Evolutionary conservation across 2,888 invertebrate species (phyloP).

Genomic region (Ormia ochracea): DNA sequence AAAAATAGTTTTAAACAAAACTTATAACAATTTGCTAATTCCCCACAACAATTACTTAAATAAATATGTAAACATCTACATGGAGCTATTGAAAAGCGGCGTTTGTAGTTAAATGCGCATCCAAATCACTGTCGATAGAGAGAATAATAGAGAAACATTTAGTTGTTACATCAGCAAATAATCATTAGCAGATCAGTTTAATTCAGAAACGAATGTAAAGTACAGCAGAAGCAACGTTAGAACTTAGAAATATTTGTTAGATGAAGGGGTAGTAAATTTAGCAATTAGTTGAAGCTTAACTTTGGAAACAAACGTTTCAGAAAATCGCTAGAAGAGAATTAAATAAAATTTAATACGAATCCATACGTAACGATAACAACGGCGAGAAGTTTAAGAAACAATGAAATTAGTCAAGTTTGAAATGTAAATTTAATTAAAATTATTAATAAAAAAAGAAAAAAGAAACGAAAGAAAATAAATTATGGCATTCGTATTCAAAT

Average conservation of each 20-base stretch:
- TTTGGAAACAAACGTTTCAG: conserved; percentile 50
- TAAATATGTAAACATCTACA: neutral
- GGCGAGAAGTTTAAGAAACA: conserved; percentile 36
- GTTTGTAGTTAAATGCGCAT: conserved; percentile 9
- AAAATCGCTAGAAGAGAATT: conserved; percentile 32
- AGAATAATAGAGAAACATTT: neutral
- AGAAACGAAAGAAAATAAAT: neutral
- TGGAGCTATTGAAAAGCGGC: neutral
- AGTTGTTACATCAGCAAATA: conserved; percentile 36
- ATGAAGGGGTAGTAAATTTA: conserved; percentile 50
- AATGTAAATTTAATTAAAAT: neutral
- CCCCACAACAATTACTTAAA: conserved; percentile 4
- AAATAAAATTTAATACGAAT: neutral
- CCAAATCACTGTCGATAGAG: conserved; percentile 2
- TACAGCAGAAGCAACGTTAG: conserved; percentile 25
- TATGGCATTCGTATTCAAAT: neutral
- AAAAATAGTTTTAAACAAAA: conserved; percentile 1
- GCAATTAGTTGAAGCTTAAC: conserved; percentile 59
- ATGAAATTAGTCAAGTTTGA: neutral
- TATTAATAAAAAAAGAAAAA: neutral
- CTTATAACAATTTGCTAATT: conserved; percentile 22
- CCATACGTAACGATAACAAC: neutral
- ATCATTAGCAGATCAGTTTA: conserved; percentile 51
- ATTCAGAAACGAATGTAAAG: conserved; percentile 51
- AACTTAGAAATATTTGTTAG: conserved; percentile 33